These are phyloP conservation scores for Hydra vulgaris DNA, from an alignment of 30 jellyfish, hydroid and myxozoan species.

Conservation along the genomic window DNA sequence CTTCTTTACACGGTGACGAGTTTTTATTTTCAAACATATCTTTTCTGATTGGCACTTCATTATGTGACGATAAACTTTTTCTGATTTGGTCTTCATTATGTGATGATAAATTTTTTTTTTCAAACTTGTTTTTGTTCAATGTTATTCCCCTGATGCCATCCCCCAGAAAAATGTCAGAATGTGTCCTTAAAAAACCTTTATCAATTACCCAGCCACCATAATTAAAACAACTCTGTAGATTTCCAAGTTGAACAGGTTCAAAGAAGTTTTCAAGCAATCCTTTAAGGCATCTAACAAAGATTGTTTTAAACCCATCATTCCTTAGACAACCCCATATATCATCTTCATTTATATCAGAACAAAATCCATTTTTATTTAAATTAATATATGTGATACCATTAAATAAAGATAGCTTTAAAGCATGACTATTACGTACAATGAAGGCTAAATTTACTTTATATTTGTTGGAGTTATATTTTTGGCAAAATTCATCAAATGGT, in stretches of 20 bases:
- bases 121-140: not conserved
- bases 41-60: not conserved
- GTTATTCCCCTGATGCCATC: slow-evolving; percentile 7
- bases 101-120: too few species aligned
- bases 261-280: slow-evolving; percentile 7
- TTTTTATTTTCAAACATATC: too few species aligned
- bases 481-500: not conserved
- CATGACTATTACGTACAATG: slow-evolving; percentile 12
- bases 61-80: not conserved
- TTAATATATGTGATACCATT: slow-evolving; percentile 6
- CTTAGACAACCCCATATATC: slow-evolving; percentile 5
- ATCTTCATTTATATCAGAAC: not conserved
- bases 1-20: too few species aligned
- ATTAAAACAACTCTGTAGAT: slow-evolving; percentile 19
- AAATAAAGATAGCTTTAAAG: not conserved
- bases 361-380: not conserved
- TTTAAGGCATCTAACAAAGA: slow-evolving; percentile 10
- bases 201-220: not conserved
- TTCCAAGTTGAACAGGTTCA: slow-evolving; percentile 2
- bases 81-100: not conserved
- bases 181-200: slow-evolving; percentile 1
- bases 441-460: slow-evolving; percentile 6
- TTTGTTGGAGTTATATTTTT: slow-evolving; percentile 15
- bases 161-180: slow-evolving; percentile 10
- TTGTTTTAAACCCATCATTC: not conserved